Base-by-base conservation (phyloP, 2,113 vertebrate species). In the Limanda limanda region DNA sequence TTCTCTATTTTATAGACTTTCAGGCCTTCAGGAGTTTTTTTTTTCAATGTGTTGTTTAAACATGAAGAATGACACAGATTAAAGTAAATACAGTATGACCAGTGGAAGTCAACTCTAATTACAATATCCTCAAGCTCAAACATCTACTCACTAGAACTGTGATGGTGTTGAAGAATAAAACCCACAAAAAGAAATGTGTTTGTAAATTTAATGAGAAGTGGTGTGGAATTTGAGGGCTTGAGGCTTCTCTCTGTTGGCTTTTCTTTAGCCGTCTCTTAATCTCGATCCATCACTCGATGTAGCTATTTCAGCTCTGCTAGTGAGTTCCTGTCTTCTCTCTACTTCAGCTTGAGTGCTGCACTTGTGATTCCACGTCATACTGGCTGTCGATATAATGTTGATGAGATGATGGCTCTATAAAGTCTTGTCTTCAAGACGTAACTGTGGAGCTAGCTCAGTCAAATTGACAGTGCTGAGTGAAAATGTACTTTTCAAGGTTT, bases 221-320 rank as follows among this genome's bases (percentile, higher is more conserved):
- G 71, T 80, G 63, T 40, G 76, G 23, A 68, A 74, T 72, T 81
- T 84, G 58, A 59, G 79, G 78, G 74, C 64, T 76, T 84, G 17
- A 31, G 81, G 78, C 78, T 81, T 82, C 18, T 54, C 40, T 42
- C 60, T 35, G 64, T 61, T 66, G 25, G 27, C 27, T 9, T 62
- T 37, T 68, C 47, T 47, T 35, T 64, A 40, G 24, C 0, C 23
- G 12, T 63, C 60, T 75, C 62, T 80, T 72, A 62, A 52, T 79
- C 56, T 73, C 12, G 35, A 65, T 51, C 51, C 45, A 58, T 79
- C 64, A 56, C 54, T 35, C 23, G 2, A 21, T 56, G 61, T 13
- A 35, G 55, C 48, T 45, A 14, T 63, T 79, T 59, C 25, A 63
- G 37, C 35, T 66, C 17, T 42, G 54, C 13, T 9, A 24, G 13